These are phyloP conservation scores for Agrotis exclamationis DNA, from an alignment of 2,888 invertebrate genomes.

Conservation along the genomic window DNA sequence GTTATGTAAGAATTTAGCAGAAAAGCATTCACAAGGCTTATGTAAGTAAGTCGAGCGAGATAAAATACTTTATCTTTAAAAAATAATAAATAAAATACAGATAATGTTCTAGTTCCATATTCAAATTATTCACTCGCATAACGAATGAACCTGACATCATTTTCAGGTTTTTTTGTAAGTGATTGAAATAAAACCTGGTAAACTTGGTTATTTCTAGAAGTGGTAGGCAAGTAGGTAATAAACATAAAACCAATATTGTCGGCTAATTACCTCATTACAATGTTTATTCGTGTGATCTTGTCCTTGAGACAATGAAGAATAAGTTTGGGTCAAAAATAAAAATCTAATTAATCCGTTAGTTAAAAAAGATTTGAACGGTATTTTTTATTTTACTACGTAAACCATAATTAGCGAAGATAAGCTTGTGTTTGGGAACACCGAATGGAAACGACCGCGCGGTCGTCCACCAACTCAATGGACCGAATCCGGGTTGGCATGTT, in stretches of 20 bases:
- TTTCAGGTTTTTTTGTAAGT: conserved; percentile 7
- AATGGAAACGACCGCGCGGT: no score
- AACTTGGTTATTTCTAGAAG: conserved; percentile 18
- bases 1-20: conserved; percentile 30
- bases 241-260: conserved; percentile 31
- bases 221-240: conserved; percentile 14
- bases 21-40: conserved; percentile 23
- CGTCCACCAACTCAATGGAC: no score
- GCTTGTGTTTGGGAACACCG: no score
- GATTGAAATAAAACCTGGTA: conserved; percentile 10
- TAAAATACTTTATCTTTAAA: conserved; percentile 39
- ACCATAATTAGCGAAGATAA: no score
- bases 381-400: no score
- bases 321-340: conserved; percentile 33
- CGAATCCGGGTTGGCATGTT: no score
- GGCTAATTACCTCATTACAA: conserved; percentile 17
- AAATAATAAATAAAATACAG: conserved; percentile 36
- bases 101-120: conserved; percentile 11
- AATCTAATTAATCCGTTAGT: no score
- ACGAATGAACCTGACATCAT: conserved; percentile 4
- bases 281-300: conserved; percentile 10
- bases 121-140: conserved; percentile 18
- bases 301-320: conserved; percentile 32
- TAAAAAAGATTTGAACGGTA: no score
- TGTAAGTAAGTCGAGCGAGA: conserved; percentile 32